Evolutionary conservation across 2,113 vertebrate genomes (phyloP).

Genomic region (Rhinichthys klamathensis): DNA sequence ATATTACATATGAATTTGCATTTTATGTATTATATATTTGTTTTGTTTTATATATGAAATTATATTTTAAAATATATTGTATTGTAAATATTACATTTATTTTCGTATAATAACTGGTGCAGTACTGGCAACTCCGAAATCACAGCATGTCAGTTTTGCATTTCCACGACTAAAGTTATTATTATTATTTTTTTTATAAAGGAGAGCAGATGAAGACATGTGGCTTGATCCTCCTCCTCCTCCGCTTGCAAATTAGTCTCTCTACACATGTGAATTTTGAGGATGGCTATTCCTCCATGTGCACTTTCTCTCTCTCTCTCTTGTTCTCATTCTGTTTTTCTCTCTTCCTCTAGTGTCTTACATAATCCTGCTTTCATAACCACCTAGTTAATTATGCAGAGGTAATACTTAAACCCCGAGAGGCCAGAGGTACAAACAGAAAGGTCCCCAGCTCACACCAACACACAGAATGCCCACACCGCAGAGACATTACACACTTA

Average conservation of each 20-base stretch:
- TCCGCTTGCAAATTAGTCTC: conserved; percentile 17
- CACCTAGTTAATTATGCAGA: conserved; percentile 60
- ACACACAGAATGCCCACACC: conserved; percentile 9
- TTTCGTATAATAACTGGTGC: no score
- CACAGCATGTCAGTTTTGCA: no score
- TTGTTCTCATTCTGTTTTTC: conserved; percentile 26
- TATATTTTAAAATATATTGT: neutral
- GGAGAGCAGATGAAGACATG: neutral
- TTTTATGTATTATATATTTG: neutral
- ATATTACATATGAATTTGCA: no score
- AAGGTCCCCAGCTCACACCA: conserved; percentile 33
- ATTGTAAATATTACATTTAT: neutral
- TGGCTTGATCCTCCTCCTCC: neutral
- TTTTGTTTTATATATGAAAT: neutral
- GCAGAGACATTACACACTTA: neutral
- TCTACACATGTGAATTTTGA: neutral
- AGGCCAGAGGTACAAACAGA: conserved; percentile 24
- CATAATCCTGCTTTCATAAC: conserved; percentile 68
- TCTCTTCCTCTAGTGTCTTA: conserved; percentile 61
- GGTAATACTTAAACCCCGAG: conserved; percentile 43
- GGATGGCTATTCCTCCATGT: conserved; percentile 20
- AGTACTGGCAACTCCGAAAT: no score
- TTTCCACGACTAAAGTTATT: no score
- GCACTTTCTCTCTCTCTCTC: conserved; percentile 15
- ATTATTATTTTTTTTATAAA: neutral